These are phyloP conservation scores for Autographa pulchrina DNA, from an alignment of 2,888 invertebrate genomes.

Conservation along the genomic window DNA sequence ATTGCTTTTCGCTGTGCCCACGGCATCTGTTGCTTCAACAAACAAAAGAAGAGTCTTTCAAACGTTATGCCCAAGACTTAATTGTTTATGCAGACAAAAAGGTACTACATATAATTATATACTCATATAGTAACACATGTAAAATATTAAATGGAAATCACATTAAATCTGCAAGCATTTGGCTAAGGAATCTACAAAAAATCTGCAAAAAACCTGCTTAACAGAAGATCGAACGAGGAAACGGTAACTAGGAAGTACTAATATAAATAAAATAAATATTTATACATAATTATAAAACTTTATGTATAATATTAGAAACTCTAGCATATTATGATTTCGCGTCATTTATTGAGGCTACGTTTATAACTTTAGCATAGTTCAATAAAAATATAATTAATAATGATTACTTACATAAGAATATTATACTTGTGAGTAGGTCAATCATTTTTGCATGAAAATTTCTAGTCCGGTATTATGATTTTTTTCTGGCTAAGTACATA, in stretches of 20 bases:
- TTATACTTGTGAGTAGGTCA: neutral
- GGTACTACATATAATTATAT: no score
- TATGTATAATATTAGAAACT: neutral
- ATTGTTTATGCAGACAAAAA: no score
- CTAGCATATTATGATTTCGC: neutral
- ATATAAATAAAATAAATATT: neutral
- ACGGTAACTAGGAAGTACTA: neutral
- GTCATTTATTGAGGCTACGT: neutral
- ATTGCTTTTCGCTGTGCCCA: no score
- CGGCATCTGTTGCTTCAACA: no score
- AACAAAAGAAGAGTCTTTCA: no score
- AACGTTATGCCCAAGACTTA: no score
- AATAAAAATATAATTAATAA: neutral
- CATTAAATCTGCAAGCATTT: no score
- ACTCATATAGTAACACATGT: no score
- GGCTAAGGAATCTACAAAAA: neutral
- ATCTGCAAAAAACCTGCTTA: neutral
- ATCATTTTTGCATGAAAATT: no score
- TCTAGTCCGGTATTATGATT: no score
- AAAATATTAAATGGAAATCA: no score
- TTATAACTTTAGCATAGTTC: constrained; percentile 3
- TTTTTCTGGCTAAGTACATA: no score
- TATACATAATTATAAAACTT: neutral
- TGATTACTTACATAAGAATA: neutral
- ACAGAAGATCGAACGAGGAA: neutral